Conservation (phyloP, 1,140 invertebrate species). For the Halictus rubicundus region DNA sequence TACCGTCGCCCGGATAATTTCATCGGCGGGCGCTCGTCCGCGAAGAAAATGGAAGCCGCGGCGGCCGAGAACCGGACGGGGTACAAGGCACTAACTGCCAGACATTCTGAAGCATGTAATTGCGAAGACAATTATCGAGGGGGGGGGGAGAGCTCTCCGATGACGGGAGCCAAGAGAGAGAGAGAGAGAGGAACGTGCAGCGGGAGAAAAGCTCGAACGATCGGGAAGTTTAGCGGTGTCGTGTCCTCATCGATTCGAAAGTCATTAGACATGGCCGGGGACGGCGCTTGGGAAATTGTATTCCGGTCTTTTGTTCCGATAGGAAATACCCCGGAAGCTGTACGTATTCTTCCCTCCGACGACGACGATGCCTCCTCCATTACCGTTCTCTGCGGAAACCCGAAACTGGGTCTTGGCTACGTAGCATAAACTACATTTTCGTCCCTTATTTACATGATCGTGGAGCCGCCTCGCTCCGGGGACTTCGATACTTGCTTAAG, state of each 20-base stretch:
- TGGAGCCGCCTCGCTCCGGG: background rate
- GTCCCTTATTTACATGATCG: slow-evolving; percentile 41
- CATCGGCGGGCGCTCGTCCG: background rate
- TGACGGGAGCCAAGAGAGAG: background rate
- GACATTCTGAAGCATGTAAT: slow-evolving; percentile 19
- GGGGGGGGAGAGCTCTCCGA: background rate
- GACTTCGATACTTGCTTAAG: background rate
- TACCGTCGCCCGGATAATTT: background rate
- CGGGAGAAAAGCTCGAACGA: background rate
- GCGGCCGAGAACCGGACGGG: background rate
- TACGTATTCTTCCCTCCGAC: slow-evolving; percentile 16
- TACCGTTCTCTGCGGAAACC: slow-evolving; percentile 34
- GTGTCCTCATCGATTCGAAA: slow-evolving; percentile 36
- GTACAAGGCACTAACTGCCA: background rate
- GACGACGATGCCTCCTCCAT: slow-evolving; percentile 8
- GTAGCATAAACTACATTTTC: slow-evolving; percentile 39
- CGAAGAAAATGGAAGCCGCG: background rate
- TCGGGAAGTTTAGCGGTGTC: slow-evolving; percentile 24
- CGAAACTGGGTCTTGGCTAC: slow-evolving; percentile 43
- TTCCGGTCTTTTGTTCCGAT: slow-evolving; percentile 46
- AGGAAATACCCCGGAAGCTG: slow-evolving; percentile 45
- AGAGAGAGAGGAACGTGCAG: background rate
- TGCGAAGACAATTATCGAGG: slow-evolving; percentile 24
- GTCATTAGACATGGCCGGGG: slow-evolving; percentile 35
- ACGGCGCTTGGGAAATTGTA: slow-evolving; percentile 29